Conservation (phyloP, 2,113 vertebrate species). For the Rafetus swinhoei region DNA sequence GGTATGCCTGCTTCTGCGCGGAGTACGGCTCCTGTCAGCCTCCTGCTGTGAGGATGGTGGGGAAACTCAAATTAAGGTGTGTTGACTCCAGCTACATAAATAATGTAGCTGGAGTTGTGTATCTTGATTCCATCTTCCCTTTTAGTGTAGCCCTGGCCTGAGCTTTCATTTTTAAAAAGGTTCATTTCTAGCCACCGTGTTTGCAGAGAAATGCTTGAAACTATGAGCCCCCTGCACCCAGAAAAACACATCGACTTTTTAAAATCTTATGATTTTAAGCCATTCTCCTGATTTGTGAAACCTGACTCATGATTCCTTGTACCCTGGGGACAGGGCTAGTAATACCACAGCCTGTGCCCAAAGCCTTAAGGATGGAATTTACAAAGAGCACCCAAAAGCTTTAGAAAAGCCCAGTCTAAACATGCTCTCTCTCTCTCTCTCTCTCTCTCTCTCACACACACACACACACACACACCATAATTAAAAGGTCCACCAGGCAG, state of each 20-base stretch:
- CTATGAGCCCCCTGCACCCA: not conserved
- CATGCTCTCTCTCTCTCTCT: not conserved
- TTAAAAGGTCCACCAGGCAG: not conserved
- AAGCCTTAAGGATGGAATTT: not conserved
- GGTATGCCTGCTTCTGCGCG: too few relatives aligned
- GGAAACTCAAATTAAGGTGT: too few relatives aligned
- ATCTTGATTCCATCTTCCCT: too few relatives aligned
- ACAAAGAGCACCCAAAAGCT: not conserved
- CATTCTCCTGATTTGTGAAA: not conserved
- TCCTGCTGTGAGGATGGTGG: too few relatives aligned
- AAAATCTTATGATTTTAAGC: not conserved
- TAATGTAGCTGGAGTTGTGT: too few relatives aligned
- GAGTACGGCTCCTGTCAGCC: too few relatives aligned
- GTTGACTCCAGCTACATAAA: too few relatives aligned
- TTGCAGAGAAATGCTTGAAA: not conserved
- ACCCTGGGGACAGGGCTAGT: not conserved
- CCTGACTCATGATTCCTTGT: not conserved
- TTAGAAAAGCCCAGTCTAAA: not conserved
- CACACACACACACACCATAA: not conserved
- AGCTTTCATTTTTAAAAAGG: not conserved
- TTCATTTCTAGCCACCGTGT: too few relatives aligned
- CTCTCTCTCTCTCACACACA: too few relatives aligned
- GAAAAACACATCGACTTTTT: not conserved
- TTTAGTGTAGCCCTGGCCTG: not conserved
- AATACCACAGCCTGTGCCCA: not conserved